phyloP scores from a whole-genome alignment of 2,113 vertebrate species.

The Odontophorus gujanensis region DNA sequence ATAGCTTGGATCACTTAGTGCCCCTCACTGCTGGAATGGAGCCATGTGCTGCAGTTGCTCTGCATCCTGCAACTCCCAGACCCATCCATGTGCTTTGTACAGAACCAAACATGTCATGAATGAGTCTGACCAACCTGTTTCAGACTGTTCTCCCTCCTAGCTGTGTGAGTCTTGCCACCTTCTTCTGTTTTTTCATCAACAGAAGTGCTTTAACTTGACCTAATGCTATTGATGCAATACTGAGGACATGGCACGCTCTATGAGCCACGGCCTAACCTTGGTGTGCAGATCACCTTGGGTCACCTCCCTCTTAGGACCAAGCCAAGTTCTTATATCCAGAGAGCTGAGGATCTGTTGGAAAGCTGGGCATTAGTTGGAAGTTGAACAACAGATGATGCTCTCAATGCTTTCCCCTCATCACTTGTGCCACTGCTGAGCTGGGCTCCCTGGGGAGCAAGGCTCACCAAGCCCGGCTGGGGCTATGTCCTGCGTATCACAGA shows the following conservation, averaged over 20 bases:
- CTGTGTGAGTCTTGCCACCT: not conserved
- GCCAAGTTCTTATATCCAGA: accelerated
- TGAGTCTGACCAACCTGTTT: not conserved
- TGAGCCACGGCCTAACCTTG: not conserved
- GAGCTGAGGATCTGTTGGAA: not conserved
- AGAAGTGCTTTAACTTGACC: not conserved
- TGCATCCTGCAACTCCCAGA: not conserved
- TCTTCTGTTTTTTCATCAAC: not conserved
- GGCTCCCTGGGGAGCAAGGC: not conserved
- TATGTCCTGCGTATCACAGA: not conserved
- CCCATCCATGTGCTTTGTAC: not conserved
- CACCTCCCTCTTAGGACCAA: not conserved
- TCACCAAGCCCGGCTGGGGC: not conserved
- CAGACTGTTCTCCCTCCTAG: not conserved
- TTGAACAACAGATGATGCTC: not conserved
- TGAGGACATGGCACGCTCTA: not conserved
- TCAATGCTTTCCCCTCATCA: not conserved
- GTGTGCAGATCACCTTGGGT: not conserved
- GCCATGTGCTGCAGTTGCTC: not conserved
- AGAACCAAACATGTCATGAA: accelerated
- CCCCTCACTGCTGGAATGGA: not conserved
- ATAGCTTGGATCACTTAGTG: not conserved
- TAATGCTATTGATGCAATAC: not conserved
- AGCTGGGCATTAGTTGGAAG: not conserved
- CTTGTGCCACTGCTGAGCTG: not conserved